Base-by-base conservation (phyloP, 2,797 vertebrate species). In the Prionace glauca region DNA sequence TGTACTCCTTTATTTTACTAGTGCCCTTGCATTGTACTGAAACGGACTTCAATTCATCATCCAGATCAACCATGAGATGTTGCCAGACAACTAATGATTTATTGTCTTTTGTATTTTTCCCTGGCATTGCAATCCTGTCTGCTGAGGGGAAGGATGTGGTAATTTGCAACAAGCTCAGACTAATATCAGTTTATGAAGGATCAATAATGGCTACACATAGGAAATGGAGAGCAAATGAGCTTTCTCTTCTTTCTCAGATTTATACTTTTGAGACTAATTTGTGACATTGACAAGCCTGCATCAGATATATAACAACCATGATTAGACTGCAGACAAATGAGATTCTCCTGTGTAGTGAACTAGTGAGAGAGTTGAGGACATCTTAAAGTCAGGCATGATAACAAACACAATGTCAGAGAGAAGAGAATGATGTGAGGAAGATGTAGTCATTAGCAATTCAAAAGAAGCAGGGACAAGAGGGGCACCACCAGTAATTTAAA, bases 1-100 rank as follows among this genome's bases (percentile, higher is more conserved):
- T 77, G 67, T 45, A 77, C 72, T 77, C 29, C 29, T 77, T 77
- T 32, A 77, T 11, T 77, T 77, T 74, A 36, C 29, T 56, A 11
- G 69, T 95, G 93, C 93, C 71, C 93, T 95, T 95, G 93, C 93
- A 74, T 95, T 95, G 93, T 95, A 95, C 69, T 50, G 24, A 95
- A 32, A 60, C 45, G 50, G 45, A 74, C 93, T 95, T 95, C 93
- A 95, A 95, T 95, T 95, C 93, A 95, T 95, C 93, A 95, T 95
- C 71, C 32, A 32, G 93, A 95, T 95, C 71, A 95, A 77, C 72
- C 45, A 16, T 77, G 93, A 60, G 71, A 77, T 77, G 93, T 50
- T 95, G 93, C 93, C 45, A 95, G 93, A 74, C 93, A 95, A 77
- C 41, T 74, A 74, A 50, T 95, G 93, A 95, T 95, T 95, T 95